These are phyloP conservation scores for Smithornis capensis DNA, from an alignment of 2,113 vertebrate species.

Conservation along the genomic window DNA sequence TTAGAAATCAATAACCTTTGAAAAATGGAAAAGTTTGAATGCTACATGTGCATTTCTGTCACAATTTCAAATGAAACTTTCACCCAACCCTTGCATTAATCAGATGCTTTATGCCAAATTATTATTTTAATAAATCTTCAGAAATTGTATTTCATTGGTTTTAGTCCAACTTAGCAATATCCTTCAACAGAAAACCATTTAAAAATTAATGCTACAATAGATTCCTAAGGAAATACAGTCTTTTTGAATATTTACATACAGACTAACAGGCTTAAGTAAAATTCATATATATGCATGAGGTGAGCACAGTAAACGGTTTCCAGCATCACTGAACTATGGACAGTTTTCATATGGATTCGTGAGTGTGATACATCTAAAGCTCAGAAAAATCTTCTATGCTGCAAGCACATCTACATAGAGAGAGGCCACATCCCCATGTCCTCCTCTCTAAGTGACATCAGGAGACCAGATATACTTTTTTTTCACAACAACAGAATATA, in stretches of 20 bases:
- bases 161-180: slow-evolving; percentile 1
- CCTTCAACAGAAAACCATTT: slow-evolving; percentile 18
- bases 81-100: background rate
- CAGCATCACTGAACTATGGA: background rate
- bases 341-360: background rate
- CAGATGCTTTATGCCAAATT: background rate
- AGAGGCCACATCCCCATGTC: background rate
- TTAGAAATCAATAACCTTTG: background rate
- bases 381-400: background rate
- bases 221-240: slow-evolving; percentile 38
- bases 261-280: slow-evolving; percentile 25
- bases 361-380: background rate
- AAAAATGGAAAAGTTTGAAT: background rate
- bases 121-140: background rate
- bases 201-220: slow-evolving; percentile 35
- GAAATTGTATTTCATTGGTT: background rate
- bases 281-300: background rate
- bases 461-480: background rate
- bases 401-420: background rate
- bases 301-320: slow-evolving; percentile 31
- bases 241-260: slow-evolving; percentile 53
- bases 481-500: accelerated
- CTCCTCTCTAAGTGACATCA: background rate
- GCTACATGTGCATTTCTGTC: background rate
- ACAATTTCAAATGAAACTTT: background rate